Base-by-base conservation (phyloP, 1,140 invertebrate species). In the Schlechtendalia chinensis region DNA sequence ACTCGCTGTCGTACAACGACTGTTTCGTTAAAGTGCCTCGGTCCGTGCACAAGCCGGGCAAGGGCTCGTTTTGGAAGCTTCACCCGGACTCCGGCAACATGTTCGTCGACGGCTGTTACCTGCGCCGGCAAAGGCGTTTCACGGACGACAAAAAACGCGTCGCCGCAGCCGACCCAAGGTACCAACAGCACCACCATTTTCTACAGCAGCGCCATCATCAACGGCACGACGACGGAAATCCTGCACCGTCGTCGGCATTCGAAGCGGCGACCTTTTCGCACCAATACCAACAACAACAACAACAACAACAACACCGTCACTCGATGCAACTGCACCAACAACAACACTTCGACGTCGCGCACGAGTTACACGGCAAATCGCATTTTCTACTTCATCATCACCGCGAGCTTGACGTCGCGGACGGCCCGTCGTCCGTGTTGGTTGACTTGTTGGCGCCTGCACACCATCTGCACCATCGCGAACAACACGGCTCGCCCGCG, bases 91-190 rank as follows among this genome's bases (percentile, higher is more conserved):
- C 96, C 71, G 98, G 98, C 0, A 99, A 99, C 86, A 99, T 99
- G 98, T 99, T 99, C 86, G 98, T 99, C 86, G 99, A 99, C 86
- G 98, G 98, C 0, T 99, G 98, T 86, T 99, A 98, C 85, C 87
- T 99, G 65, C 88, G 98, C n/a, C 89, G 98, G 0, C 98, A 99
- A 86, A 99, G 99, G 87, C 90, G 98, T 47, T 99, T 99, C 87
- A 99, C 99, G 86, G 96, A 97, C 84, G 93, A 97, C 84, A 97
- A 97, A 87, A 96, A 14, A 50, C 47, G 47, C 47, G 10, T 96
- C 85, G 96, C 98, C 85, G 89, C 32, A 8, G 32, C 91, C 8
- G 32, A 39, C 32, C 32, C 3, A 8, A 39, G 32, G 32, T 8
- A 39, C 32, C n/a, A n/a, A n/a, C n/a, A n/a, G n/a, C n/a, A n/a